A percentile compares a stretch with the other conserved stretches of the same genome.
These are phyloP conservation scores for Triops longicaudatus DNA, from an alignment of 1,140 invertebrate genomes.

Conservation along the genomic window DNA sequence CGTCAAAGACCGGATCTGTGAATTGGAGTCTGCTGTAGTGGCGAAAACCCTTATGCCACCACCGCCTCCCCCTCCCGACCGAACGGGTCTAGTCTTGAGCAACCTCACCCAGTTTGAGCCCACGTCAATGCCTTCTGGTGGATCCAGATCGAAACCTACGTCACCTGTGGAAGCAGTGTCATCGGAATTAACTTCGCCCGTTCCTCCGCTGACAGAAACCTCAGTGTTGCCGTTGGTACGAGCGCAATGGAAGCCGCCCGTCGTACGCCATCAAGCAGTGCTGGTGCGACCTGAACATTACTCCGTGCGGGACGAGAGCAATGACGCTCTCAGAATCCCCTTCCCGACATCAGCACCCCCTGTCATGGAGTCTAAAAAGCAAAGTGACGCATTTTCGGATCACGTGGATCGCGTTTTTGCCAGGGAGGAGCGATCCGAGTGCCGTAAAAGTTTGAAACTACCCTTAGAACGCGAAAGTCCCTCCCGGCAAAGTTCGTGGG, in stretches of 20 bases:
- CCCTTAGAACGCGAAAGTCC: conserved; percentile 39
- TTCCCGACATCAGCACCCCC: not conserved
- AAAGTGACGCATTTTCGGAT: conserved; percentile 58
- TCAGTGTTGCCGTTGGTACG: conserved; percentile 21
- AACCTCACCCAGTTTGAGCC: conserved; percentile 51
- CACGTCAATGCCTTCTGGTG: conserved; percentile 39
- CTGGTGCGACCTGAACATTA: conserved; percentile 31
- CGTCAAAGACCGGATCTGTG: conserved; percentile 54
- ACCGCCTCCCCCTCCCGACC: conserved; percentile 40
- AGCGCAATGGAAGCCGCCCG: conserved; percentile 33
- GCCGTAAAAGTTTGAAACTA: conserved; percentile 33
- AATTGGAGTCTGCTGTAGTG: conserved; percentile 45
- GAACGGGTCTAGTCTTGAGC: conserved; percentile 51
- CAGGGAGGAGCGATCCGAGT: conserved; percentile 54
- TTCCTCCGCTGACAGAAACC: not conserved
- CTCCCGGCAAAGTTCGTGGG: conserved; percentile 66
- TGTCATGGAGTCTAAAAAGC: conserved; percentile 28
- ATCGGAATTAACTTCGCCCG: not conserved
- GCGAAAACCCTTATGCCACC: conserved; percentile 35
- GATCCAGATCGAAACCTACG: not conserved
- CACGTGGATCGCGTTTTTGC: conserved; percentile 62
- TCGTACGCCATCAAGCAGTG: conserved; percentile 18
- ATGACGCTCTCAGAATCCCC: conserved; percentile 56
- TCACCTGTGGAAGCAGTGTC: not conserved
- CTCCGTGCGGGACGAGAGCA: conserved; percentile 45